phyloP scores from a whole-genome alignment of 1,140 invertebrate species.

The Latrodectus geometricus region DNA sequence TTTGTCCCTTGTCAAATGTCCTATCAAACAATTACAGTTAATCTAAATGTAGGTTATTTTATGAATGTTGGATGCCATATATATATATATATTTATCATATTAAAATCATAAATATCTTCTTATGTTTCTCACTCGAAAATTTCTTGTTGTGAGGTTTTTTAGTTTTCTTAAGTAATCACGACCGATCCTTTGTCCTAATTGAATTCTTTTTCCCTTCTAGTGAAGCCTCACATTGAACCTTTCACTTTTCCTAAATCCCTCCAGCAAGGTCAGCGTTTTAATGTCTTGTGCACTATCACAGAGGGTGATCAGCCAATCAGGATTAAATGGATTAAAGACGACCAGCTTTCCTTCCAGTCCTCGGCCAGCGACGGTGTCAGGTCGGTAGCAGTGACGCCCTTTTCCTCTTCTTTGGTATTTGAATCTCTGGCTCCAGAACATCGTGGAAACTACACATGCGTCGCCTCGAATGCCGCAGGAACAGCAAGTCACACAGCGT shows the following conservation, averaged over 20 bases:
- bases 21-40: no score
- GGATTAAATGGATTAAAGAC: constrained; percentile 68
- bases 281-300: constrained; percentile 87
- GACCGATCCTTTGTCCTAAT: neutral
- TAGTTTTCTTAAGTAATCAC: no score
- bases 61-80: no score
- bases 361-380: constrained; percentile 23
- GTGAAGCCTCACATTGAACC: constrained; percentile 67
- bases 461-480: constrained; percentile 78
- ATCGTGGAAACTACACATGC: constrained; percentile 82
- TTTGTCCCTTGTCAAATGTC: no score
- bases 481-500: constrained; percentile 73
- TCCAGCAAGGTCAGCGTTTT: constrained; percentile 86
- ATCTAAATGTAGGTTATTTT: no score
- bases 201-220: constrained; percentile 44
- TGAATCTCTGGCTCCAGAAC: constrained; percentile 67
- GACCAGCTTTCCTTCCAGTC: constrained; percentile 30
- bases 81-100: no score
- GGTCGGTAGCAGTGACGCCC: constrained; percentile 59
- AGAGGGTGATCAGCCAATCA: constrained; percentile 79
- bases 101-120: no score
- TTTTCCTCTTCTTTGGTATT: constrained; percentile 65
- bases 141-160: no score
- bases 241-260: constrained; percentile 75
- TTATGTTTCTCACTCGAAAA: no score